Evolutionary conservation across 2,113 vertebrate species (phyloP).

Genomic region (Neopipo cinnamomea): DNA sequence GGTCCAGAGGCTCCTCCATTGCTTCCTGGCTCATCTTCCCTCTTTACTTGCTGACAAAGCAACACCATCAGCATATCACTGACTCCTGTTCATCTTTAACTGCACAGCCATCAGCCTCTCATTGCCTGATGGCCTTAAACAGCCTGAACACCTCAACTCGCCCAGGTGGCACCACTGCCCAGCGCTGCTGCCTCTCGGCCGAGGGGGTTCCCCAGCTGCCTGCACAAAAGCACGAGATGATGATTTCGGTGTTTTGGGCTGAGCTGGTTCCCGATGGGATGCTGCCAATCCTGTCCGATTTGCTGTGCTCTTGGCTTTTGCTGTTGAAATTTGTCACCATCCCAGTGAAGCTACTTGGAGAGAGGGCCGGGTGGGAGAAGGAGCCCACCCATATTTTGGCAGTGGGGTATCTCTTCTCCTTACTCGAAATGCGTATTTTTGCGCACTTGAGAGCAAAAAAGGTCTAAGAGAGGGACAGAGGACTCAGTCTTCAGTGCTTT

Average conservation of each 20-base stretch:
- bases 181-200: fast-evolving
- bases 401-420: neutral
- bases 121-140: neutral
- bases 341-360: neutral
- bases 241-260: neutral
- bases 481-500: neutral
- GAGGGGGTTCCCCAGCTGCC: neutral
- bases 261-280: fast-evolving
- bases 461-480: neutral
- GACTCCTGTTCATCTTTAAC: neutral
- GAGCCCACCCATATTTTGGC: neutral
- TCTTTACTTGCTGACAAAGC: neutral
- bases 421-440: neutral
- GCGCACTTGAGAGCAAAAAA: neutral
- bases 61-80: neutral
- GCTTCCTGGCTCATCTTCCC: neutral
- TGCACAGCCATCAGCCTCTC: neutral
- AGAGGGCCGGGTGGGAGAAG: neutral
- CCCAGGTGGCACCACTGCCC: neutral
- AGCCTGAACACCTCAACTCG: neutral
- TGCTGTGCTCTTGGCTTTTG: neutral
- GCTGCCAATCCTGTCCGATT: fast-evolving
- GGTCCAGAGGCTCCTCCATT: fast-evolving
- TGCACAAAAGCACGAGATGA: fast-evolving
- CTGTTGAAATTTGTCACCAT: fast-evolving